Conservation (phyloP, 2,113 vertebrate species). For the Phylloscopus whistleri region DNA sequence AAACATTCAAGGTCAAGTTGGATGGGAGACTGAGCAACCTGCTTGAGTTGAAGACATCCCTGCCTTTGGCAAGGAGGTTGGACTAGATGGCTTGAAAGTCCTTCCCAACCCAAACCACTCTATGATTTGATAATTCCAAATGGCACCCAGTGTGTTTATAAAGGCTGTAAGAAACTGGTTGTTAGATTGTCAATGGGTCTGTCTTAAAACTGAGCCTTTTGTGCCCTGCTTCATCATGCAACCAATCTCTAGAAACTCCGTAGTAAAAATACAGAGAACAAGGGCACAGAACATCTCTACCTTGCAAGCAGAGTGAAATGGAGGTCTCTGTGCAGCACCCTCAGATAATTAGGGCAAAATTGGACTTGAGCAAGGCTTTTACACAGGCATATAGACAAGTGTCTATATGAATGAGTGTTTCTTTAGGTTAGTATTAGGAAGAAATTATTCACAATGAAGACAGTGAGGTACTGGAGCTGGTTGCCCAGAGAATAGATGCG, state of each 20-base stretch:
- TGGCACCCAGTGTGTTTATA: not conserved
- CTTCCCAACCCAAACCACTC: not conserved
- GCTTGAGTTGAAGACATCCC: too few species aligned
- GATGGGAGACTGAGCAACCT: not conserved
- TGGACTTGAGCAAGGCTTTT: not conserved
- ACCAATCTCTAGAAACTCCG: not conserved
- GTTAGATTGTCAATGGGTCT: not conserved
- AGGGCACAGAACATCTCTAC: not conserved
- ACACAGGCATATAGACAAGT: accelerated
- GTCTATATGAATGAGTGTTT: too few species aligned
- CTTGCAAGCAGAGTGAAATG: not conserved
- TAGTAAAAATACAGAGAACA: not conserved
- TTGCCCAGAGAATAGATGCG: not conserved
- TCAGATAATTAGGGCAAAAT: not conserved
- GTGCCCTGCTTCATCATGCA: not conserved
- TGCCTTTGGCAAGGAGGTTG: accelerated
- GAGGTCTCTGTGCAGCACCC: accelerated
- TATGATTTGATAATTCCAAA: not conserved
- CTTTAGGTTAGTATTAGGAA: not conserved
- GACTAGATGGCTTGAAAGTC: too few species aligned
- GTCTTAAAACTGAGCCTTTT: not conserved
- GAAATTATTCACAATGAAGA: not conserved
- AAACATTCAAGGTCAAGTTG: not conserved
- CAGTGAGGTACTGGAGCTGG: not conserved
- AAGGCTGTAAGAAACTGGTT: not conserved